These are phyloP conservation scores for Camponotus vicinus DNA, from an alignment of 1,140 invertebrate genomes.

Conservation along the genomic window DNA sequence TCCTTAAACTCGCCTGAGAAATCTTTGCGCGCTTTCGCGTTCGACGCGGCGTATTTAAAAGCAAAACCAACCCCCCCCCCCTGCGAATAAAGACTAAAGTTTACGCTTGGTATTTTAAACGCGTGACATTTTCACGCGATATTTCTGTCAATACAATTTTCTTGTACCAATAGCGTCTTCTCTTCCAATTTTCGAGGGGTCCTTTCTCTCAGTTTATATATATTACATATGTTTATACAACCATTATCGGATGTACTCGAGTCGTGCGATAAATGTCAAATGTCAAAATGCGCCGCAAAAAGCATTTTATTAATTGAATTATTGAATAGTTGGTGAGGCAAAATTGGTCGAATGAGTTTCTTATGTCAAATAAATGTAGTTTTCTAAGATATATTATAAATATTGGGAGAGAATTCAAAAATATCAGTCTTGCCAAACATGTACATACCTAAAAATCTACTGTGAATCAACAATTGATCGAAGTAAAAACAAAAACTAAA, in stretches of 20 bases:
- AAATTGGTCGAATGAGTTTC: not conserved
- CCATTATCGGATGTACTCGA: not conserved
- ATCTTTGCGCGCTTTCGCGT: not conserved
- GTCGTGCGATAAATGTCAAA: not conserved
- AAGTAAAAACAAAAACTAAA: not conserved
- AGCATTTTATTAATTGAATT: not conserved
- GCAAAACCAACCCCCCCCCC: not conserved
- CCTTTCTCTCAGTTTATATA: not conserved
- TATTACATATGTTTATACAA: not conserved
- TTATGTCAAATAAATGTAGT: not conserved
- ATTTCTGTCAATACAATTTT: conserved; percentile 9
- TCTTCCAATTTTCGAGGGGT: not conserved
- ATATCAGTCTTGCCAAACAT: too few species aligned
- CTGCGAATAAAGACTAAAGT: not conserved
- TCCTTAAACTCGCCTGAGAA: not conserved
- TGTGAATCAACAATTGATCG: too few species aligned
- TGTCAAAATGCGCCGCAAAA: not conserved
- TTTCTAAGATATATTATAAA: not conserved
- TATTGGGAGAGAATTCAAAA: not conserved
- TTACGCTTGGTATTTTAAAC: not conserved
- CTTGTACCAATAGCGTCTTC: not conserved
- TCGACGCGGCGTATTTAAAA: not conserved
- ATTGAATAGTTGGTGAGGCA: not conserved
- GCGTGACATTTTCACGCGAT: not conserved
- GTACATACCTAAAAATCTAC: too few species aligned